These are phyloP conservation scores for Cyanoramphus novaezelandiae DNA, from an alignment of 2,113 vertebrate species.

Conservation along the genomic window DNA sequence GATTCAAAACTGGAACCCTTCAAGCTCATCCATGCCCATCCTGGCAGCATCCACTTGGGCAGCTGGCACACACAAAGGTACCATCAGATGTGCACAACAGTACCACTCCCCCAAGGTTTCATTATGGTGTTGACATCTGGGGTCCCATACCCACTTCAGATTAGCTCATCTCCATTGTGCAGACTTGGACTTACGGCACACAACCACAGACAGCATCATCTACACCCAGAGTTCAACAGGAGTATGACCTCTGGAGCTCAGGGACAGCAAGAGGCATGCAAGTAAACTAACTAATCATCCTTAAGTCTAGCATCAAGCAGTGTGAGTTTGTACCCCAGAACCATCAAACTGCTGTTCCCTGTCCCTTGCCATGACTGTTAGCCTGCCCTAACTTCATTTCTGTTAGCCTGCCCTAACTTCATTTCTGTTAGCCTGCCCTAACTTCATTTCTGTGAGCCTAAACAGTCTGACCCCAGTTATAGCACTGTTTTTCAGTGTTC, in stretches of 20 bases:
- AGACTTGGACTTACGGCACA: no score
- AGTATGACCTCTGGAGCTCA: neutral
- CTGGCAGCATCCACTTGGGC: neutral
- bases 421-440: neutral
- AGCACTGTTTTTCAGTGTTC: neutral
- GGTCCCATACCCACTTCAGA: neutral
- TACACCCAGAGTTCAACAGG: fast-evolving
- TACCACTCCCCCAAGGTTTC: neutral
- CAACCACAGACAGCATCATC: no score
- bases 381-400: neutral
- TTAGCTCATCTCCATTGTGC: neutral
- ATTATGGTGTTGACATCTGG: neutral
- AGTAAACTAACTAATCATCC: neutral
- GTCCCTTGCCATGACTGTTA: neutral
- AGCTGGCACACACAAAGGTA: neutral
- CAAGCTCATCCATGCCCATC: neutral
- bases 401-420: neutral
- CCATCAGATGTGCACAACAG: no score
- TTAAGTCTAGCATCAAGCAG: neutral
- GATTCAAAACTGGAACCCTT: neutral
- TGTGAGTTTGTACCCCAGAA: neutral
- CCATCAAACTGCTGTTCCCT: neutral
- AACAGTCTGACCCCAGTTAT: neutral
- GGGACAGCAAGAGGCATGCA: fast-evolving
- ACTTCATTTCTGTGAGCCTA: neutral